Evolutionary conservation across 2,888 invertebrate genomes (phyloP), one percentile per base, ranked within the genome.

Genomic region (Brachyptera putata): DNA sequence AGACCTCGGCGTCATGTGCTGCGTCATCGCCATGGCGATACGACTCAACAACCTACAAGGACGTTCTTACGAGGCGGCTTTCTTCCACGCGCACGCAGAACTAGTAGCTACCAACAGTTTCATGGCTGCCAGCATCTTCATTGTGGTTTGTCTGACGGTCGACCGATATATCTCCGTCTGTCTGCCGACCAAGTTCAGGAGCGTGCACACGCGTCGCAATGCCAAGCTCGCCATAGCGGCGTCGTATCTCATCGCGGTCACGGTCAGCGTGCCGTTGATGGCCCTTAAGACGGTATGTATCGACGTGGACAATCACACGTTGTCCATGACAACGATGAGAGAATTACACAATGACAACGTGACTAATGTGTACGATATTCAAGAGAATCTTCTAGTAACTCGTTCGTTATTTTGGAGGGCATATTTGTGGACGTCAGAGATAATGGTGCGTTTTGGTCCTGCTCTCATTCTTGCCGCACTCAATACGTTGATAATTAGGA

Each of bases 121-220:
- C 67, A 78, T 78, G 76, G 77, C 76, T 3, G 72, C 76, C 30
- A 74, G 74, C 55, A 77, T 79, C n/a, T 78, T 77, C 71, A 73
- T 78, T 60, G 77, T 79, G 9, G 76, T 78, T 4, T 77, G 76
- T 61, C 72, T 79, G 18, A 79, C 79, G 1, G 71, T 78, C 16
- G 76, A 76, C 63, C 72, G 79, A 30, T 79, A 76, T 68, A 73
- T 77, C 64, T 77, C 78, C 4, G 76, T 78, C 11, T 77, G 76
- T 64, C 70, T 70, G 30, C 74, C 74, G n/a, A 72, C 72, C 3
- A 69, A 72, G 58, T 75, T 74, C 66, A 68, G 71, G 55, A 70
- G 70, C 60, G 69, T 73, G 21, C 73, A 76, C 67, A 74, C 73
- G 7, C 66, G 68, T 4, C 63, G 68, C 56, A 69, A 74, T 34